Base-by-base conservation (phyloP, 2,888 invertebrate genomes). In the Ceramica pisi region DNA sequence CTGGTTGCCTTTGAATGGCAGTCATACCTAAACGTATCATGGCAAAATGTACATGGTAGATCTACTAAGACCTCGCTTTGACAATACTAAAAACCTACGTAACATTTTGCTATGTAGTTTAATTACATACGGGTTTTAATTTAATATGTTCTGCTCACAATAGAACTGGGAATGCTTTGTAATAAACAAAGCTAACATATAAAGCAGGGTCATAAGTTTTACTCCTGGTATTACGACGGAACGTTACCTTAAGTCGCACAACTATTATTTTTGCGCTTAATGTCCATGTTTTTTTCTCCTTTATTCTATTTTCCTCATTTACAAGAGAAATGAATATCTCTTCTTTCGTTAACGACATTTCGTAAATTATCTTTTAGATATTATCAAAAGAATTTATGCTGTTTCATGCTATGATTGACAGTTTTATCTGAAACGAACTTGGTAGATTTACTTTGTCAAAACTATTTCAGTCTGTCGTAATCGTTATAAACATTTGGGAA, bases 241-340 rank as follows among this genome's bases (percentile, higher is more conserved):
- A 26, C 67, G 70, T 66, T 69, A 76, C 76, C 59, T 76, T 84
- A 84, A 84, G 81, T 67, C 60, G 64, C 60, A 31, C 26, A 67
- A 68, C 81, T 77, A 84, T 81, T 81, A 81, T 81, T 84, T 76
- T 56, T 71, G 53, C 59, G 53, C 67, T 68, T 64, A 71, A 65
- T 83, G 68, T 1, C 23, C 14, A 67, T 81, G 71, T 55, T 81
- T 71, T 69, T 66, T 67, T 55, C 69, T 62, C 51, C 7, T 69
- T 66, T 59, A 50, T 56, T 56, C 4, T 59, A 55, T 68, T 71
- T 67, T 63, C 41, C 70, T 67, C 64, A 67, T 73, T 67, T 62
- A 61, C 69, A 38, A 57, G 6, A 57, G 23, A 14, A 64, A 67
- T 67, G 9, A 1, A 59, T 50, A 23, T 1, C 9, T 61, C 44